Conservation (phyloP, 92 coral and sea anemone species). For the Ricordea florida region DNA sequence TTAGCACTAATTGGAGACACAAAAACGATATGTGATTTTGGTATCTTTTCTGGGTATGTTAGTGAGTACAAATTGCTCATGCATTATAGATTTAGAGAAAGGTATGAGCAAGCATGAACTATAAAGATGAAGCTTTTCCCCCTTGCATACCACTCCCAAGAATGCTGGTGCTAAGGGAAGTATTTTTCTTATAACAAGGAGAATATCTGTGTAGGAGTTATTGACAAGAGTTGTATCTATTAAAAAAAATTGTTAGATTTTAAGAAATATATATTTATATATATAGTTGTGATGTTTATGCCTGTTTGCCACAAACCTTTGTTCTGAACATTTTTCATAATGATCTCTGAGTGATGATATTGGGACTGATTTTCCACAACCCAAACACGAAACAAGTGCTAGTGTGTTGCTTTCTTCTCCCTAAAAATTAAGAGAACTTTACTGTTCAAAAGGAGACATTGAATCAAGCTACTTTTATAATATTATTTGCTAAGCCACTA, state of each 20-base stretch:
- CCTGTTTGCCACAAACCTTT: slow-evolving; percentile 23
- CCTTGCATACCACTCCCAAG: background rate
- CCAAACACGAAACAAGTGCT: slow-evolving; percentile 19
- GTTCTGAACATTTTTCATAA: slow-evolving; percentile 7
- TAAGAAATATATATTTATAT: no score
- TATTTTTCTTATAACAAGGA: background rate
- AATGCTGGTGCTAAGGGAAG: background rate
- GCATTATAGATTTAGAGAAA: no score
- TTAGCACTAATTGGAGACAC: no score
- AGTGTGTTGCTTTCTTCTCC: slow-evolving; percentile 6
- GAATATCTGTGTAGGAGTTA: background rate
- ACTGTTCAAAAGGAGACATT: background rate
- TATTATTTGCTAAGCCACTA: slow-evolving; percentile 6
- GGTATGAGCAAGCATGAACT: no score
- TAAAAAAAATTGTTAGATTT: background rate
- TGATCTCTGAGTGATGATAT: slow-evolving; percentile 20
- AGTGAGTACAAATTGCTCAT: no score
- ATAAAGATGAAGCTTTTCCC: no score
- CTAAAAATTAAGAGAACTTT: background rate
- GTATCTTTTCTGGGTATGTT: no score
- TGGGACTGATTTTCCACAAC: slow-evolving; percentile 21
- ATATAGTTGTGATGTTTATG: background rate
- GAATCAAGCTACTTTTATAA: slow-evolving; percentile 3
- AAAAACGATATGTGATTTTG: no score
- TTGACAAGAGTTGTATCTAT: background rate